Evolutionary conservation across 2,113 vertebrate species (phyloP).

Genomic region (Ibidorhyncha struthersii): DNA sequence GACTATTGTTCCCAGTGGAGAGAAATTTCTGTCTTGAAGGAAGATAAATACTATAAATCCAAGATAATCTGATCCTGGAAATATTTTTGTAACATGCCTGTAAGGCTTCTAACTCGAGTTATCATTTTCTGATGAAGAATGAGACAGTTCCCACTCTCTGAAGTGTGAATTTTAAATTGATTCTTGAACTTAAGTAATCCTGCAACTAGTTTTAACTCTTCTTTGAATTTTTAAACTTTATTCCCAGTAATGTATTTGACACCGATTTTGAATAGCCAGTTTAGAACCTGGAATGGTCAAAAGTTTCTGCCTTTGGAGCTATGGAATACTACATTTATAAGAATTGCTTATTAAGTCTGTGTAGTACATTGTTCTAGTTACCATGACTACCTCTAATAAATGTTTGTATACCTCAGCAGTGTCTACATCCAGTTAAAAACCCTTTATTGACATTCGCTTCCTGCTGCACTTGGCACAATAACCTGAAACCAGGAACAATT

Average conservation of each 20-base stretch:
- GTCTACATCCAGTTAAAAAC: constrained; percentile 47
- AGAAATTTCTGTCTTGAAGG: background rate
- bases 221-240: background rate
- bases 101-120: background rate
- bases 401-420: constrained; percentile 28
- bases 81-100: background rate
- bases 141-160: background rate
- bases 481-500: constrained; percentile 34
- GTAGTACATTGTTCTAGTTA: constrained; percentile 59
- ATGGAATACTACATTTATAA: background rate
- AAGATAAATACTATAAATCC: background rate
- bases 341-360: constrained; percentile 2
- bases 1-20: background rate
- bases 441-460: constrained; percentile 25
- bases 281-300: background rate
- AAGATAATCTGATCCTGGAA: constrained; percentile 5
- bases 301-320: background rate
- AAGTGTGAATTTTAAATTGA: background rate
- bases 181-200: background rate
- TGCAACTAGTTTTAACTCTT: background rate
- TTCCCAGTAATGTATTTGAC: background rate
- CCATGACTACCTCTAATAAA: constrained; percentile 62
- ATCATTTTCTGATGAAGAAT: background rate
- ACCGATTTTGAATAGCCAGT: background rate
- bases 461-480: constrained; percentile 49